Conservation (phyloP, 2,113 vertebrate genomes). For the Pseudorasbora parva region DNA sequence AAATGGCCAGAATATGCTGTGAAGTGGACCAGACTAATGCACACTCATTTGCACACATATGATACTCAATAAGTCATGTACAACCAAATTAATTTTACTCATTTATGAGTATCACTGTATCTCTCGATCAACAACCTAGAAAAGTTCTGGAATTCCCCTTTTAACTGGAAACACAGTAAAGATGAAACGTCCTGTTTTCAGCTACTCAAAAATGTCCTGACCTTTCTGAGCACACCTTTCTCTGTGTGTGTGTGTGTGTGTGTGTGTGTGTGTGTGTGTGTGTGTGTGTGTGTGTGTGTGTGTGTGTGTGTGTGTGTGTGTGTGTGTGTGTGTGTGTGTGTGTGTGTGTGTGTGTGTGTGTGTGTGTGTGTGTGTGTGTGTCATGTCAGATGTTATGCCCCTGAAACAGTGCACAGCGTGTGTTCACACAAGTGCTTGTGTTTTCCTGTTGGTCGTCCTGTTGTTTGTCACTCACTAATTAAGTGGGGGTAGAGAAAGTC, state of each 20-base stretch:
- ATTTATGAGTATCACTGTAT: neutral
- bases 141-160: conserved; percentile 44
- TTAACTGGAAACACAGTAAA: conserved; percentile 55
- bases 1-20: neutral
- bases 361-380: neutral
- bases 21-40: neutral
- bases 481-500: neutral
- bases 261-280: neutral
- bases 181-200: conserved; percentile 64
- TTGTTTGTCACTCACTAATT: conserved; percentile 25
- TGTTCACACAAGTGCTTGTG: neutral
- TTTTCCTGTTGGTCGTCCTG: conserved; percentile 34
- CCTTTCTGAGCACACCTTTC: conserved; percentile 63
- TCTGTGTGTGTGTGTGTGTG: neutral
- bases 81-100: conserved; percentile 3
- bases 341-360: conserved; percentile 30
- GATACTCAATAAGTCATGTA: neutral
- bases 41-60: neutral
- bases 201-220: conserved; percentile 69
- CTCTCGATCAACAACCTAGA: conserved; percentile 20
- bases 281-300: neutral
- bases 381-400: neutral
- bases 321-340: neutral
- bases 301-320: neutral
- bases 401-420: neutral